Base-by-base conservation (phyloP, 1,140 invertebrate species). In the Diplogasteroides magnus region DNA sequence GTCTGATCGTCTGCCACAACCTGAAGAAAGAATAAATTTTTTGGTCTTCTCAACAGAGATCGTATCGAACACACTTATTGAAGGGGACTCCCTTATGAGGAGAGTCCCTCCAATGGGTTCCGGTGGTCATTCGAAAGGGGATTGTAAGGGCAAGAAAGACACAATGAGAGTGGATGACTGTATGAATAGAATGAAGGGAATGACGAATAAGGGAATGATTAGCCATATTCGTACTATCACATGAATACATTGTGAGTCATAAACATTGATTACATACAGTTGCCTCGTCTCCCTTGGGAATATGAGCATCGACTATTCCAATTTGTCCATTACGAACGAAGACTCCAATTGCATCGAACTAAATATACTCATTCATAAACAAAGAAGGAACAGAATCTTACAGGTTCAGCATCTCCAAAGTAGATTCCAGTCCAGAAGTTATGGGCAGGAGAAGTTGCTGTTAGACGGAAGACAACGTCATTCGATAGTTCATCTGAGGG, bases 301-400 rank as follows among this genome's bases (percentile, higher is more conserved):
- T 31, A 58, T 78, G 64, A 15, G 71, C 65, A 37, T 77, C 75
- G 2, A 72, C 66, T 6, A 77, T 37, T n/a, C 32, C 75, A 14
- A 75, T 60, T 62, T 77, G 75, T n/a, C 68, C 67, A 29, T 70
- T 62, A 31, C 64, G 61, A 2, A 78, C 75, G 29, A 77, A 71
- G 15, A 77, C 64, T 25, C 75, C 75, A 59, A 77, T 67, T 32
- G 78, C 78, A 60, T 77, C 75, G n/a, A 75, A 68, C 60, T 68
- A 19, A 48, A 48, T 48, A 48, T 11, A 37, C 13, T 26, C 14
- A 31, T n/a, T 64, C 62, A 19, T 23, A 64, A 19, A 48, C n/a
- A 37, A 27, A 25, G 29, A 31, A 15, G 14, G 59, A 60, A 23
- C 13, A 23, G 28, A 29, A 60, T 3, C 60, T 64, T 67, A 72